A percentile compares a stretch with the other conserved stretches of the same genome.
Conservation (phyloP, 2,113 vertebrate species). For the Cheilinus undulatus region DNA sequence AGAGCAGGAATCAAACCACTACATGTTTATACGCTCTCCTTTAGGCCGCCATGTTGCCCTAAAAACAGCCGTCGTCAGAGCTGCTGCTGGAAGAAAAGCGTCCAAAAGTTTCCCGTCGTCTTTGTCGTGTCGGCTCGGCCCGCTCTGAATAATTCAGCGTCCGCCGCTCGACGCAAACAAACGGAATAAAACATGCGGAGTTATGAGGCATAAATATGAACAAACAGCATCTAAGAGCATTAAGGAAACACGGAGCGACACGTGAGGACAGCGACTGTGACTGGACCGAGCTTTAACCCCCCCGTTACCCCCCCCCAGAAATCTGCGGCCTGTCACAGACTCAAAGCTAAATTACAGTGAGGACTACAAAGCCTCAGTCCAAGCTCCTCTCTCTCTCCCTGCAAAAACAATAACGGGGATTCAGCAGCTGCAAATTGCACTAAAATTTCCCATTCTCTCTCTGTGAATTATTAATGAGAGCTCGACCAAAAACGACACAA, state of each 20-base stretch:
- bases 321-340: slow-evolving; percentile 70
- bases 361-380: slow-evolving; percentile 70
- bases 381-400: slow-evolving; percentile 55
- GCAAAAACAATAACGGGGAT: slow-evolving; percentile 76
- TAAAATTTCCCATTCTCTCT: slow-evolving; percentile 74
- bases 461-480: slow-evolving; percentile 80
- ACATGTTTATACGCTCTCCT: too few relatives aligned
- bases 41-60: neutral
- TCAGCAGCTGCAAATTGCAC: slow-evolving; percentile 80
- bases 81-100: slow-evolving; percentile 19
- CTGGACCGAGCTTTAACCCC: slow-evolving; percentile 36
- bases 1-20: neutral
- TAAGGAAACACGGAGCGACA: slow-evolving; percentile 54
- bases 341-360: slow-evolving; percentile 65
- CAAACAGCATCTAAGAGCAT: slow-evolving; percentile 70
- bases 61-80: neutral
- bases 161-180: slow-evolving; percentile 66
- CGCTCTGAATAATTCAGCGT: slow-evolving; percentile 69
- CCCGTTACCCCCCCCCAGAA: slow-evolving; percentile 38
- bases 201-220: slow-evolving; percentile 73
- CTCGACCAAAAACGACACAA: slow-evolving; percentile 61
- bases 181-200: slow-evolving; percentile 73
- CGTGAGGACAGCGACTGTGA: slow-evolving; percentile 66
- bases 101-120: slow-evolving; percentile 52
- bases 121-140: slow-evolving; percentile 50